Conservation (phyloP, 2,888 invertebrate genomes). For the Schizaphis graminum region DNA sequence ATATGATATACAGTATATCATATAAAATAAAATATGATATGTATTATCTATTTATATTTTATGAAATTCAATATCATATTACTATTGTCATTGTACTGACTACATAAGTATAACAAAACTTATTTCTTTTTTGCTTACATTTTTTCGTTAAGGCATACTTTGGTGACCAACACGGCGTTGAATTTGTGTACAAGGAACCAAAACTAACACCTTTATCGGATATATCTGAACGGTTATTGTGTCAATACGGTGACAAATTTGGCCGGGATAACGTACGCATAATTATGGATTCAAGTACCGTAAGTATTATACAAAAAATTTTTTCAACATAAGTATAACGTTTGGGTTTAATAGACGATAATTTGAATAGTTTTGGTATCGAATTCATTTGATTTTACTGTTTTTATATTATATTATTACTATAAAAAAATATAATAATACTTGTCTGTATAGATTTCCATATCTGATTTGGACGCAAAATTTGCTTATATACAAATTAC, state of each 20-base stretch:
- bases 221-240: slow-evolving; percentile 88
- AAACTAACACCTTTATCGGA: slow-evolving; percentile 94
- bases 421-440: neutral
- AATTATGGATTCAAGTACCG: slow-evolving; percentile 93
- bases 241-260: slow-evolving; percentile 88
- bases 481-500: slow-evolving; percentile 95
- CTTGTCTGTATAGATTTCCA: neutral
- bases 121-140: neutral
- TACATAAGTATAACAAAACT: neutral
- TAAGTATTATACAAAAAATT: slow-evolving; percentile 72
- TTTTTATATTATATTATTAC: neutral
- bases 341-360: neutral
- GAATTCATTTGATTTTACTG: neutral
- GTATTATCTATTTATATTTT: neutral
- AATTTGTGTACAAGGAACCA: slow-evolving; percentile 96
- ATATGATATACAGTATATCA: too few species aligned
- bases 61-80: neutral
- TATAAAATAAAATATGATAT: neutral
- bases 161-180: slow-evolving; percentile 86
- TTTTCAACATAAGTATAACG: neutral
- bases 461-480: slow-evolving; percentile 81
- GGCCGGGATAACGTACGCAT: slow-evolving; percentile 89
- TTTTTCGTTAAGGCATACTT: slow-evolving; percentile 77
- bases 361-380: neutral
- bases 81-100: neutral